Conservation (phyloP, 2,113 vertebrate genomes). For the Columbina picui region DNA sequence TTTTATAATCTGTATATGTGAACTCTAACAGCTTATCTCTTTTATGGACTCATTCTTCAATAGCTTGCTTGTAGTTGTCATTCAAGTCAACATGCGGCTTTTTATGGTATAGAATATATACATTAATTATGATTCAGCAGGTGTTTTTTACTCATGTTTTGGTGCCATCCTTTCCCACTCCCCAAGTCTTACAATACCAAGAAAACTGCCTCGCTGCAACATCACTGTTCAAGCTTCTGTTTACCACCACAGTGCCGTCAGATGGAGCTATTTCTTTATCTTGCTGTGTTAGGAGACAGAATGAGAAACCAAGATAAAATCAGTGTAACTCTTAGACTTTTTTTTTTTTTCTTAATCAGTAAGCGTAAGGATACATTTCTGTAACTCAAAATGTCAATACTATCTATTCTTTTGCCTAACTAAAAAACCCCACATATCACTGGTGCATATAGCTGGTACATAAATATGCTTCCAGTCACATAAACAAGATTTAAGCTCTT, state of each 20-base stretch:
- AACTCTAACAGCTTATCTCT: background rate
- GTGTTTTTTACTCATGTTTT: background rate
- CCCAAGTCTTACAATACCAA: conserved; percentile 68
- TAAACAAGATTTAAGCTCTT: background rate
- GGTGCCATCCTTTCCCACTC: background rate
- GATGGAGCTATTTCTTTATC: conserved; percentile 85
- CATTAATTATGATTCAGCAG: background rate
- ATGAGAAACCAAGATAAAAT: conserved; percentile 85
- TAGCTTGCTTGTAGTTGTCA: background rate
- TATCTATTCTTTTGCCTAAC: background rate
- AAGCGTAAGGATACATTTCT: background rate
- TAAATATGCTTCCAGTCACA: background rate
- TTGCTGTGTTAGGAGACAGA: conserved; percentile 83
- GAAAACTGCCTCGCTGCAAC: conserved; percentile 86
- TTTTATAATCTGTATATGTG: background rate
- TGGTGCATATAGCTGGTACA: rapidly evolving
- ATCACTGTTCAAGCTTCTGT: conserved; percentile 84
- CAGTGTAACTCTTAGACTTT: background rate
- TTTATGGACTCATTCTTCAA: background rate
- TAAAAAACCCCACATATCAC: background rate
- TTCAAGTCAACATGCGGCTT: background rate
- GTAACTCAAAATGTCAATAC: background rate
- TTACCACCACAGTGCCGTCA: conserved; percentile 83
- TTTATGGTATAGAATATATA: background rate
- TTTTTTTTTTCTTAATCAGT: background rate